Base-by-base conservation (phyloP, 2,888 invertebrate genomes). In the Flabesymbios commensalis region DNA sequence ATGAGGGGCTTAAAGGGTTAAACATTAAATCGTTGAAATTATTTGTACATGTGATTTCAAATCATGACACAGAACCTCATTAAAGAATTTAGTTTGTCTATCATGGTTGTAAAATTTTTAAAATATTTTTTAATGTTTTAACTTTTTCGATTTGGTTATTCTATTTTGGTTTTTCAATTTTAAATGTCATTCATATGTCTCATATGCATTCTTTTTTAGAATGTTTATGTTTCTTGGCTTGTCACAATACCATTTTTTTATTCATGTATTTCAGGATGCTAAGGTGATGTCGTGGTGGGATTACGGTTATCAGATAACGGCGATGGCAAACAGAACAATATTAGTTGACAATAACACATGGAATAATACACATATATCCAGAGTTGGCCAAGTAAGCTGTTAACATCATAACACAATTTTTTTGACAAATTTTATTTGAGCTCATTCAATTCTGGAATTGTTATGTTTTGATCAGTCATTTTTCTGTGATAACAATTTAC, bases 261-360 rank as follows among this genome's bases (percentile, higher is more conserved):
- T n/a, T n/a, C n/a, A n/a, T 28, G 39, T 33, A 31, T 53, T 51
- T 4, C 48, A 72, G 71, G 69, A 72, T 59, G 61, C 72, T n/a
- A 71, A 71, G 49, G 90, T 99, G 61, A 98, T 99, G 97, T 96
- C 96, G 0, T 99, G 98, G 98, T 99, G 98, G 96, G 96, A 97
- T 87, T 99, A 98, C 84, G 98, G 98, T 0, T 98, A 98, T 84
- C 85, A 85, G 85, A 97, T 98, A 85, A 97, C 98, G 1, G 96
- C 97, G 1, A 98, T 99, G 97, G 98, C 97, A 19, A 98, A 98
- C 85, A 87, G 96, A 45, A 97, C 98, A 0, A 95, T 97, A 73
- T 87, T 98, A 72, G 98, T 99, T 57, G 98, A 98, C 82, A 99
- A 99, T 83, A 98, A 99, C 79, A 99, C 98, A 0, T 99, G 98